phyloP scores from a whole-genome alignment of 1,140 invertebrate species.

The Dolichoris vasculosae region DNA sequence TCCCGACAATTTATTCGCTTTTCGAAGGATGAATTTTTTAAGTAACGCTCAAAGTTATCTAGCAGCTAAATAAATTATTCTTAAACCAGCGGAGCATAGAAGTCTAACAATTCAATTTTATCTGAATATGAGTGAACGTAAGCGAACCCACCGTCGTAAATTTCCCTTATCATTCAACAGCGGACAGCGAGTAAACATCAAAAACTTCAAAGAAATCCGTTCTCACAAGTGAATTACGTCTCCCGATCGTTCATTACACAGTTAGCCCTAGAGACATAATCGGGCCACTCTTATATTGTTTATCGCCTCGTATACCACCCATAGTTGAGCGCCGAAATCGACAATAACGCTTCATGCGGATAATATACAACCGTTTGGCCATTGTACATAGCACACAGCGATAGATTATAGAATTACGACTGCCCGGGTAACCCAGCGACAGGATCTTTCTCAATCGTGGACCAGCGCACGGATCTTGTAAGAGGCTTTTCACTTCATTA shows the following conservation, averaged over 20 bases:
- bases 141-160: not conserved
- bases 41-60: not conserved
- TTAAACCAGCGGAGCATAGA: not conserved
- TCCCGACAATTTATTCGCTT: not conserved
- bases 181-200: slow-evolving; percentile 1
- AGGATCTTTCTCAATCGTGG: slow-evolving; percentile 46
- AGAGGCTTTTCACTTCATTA: slow-evolving; percentile 48
- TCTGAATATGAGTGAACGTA: slow-evolving; percentile 11
- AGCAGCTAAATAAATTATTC: slow-evolving; percentile 2
- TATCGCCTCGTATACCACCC: slow-evolving; percentile 19
- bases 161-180: slow-evolving; percentile 18
- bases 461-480: not conserved
- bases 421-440: slow-evolving; percentile 38
- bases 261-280: slow-evolving; percentile 6
- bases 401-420: slow-evolving; percentile 44
- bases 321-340: slow-evolving; percentile 28
- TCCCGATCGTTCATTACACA: slow-evolving; percentile 18
- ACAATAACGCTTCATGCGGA: slow-evolving; percentile 27
- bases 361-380: slow-evolving; percentile 34
- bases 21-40: not conserved
- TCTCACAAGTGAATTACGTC: slow-evolving; percentile 27
- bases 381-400: slow-evolving; percentile 19
- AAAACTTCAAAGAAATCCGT: slow-evolving; percentile 30
- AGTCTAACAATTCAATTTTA: slow-evolving; percentile 23
- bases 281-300: slow-evolving; percentile 33